Conservation (phyloP, 2,797 vertebrate species). For the Enteromius fasciolatus region DNA sequence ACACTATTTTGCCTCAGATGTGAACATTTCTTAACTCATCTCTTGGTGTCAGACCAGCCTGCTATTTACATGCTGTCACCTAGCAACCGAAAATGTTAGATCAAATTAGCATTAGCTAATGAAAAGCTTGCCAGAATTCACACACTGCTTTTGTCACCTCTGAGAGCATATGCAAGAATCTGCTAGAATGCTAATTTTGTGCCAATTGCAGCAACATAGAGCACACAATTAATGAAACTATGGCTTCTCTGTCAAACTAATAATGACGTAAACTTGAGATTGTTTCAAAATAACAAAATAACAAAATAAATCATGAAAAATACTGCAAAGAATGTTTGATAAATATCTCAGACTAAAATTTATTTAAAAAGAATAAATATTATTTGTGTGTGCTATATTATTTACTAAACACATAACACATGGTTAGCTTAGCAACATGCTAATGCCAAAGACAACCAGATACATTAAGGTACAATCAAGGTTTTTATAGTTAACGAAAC, state of each 20-base stretch:
- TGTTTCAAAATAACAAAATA: too few relatives aligned
- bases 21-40: not conserved
- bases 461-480: too few relatives aligned
- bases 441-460: too few relatives aligned
- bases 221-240: not conserved
- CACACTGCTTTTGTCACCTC: conserved; percentile 25
- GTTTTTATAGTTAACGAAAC: too few relatives aligned
- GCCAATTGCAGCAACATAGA: not conserved
- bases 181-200: conserved; percentile 6
- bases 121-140: conserved; percentile 27
- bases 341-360: too few relatives aligned
- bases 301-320: too few relatives aligned
- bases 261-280: not conserved
- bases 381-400: too few relatives aligned
- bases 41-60: conserved; percentile 28
- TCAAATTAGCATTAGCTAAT: conserved; percentile 29
- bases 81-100: conserved; percentile 15
- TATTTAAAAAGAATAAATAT: too few relatives aligned
- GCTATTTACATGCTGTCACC: conserved; percentile 31
- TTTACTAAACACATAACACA: too few relatives aligned
- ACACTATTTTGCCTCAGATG: not conserved
- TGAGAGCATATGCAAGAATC: conserved; percentile 33
- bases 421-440: too few relatives aligned
- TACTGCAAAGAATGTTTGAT: too few relatives aligned
- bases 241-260: not conserved